Evolutionary conservation across 2,797 vertebrate genomes (phyloP).

Genomic region (Rousettus madagascariensis): DNA sequence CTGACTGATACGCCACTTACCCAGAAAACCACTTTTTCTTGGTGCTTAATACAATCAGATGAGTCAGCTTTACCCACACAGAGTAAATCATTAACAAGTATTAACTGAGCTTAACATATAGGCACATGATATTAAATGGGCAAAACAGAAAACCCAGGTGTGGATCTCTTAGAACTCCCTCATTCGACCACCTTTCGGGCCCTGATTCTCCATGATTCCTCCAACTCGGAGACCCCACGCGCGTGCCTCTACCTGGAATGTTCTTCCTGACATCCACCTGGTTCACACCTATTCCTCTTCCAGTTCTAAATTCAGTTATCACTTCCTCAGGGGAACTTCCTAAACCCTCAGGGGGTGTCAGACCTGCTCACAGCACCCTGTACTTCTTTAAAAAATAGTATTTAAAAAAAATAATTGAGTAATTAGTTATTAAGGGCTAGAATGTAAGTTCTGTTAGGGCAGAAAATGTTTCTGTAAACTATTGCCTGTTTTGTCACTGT

Average conservation of each 20-base stretch:
- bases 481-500: not conserved
- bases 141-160: not conserved
- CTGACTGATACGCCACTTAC: not conserved
- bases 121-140: not conserved
- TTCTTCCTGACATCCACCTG: not conserved
- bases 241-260: not conserved
- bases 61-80: not conserved
- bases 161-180: not conserved
- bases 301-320: not conserved
- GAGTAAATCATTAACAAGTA: not conserved
- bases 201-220: not conserved
- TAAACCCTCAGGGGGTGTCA: not conserved
- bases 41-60: not conserved
- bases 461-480: not conserved
- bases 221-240: not conserved
- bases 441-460: not conserved
- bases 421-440: not conserved
- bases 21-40: not conserved
- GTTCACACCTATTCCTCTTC: not conserved
- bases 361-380: not conserved
- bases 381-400: not conserved
- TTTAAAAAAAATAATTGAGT: not conserved
- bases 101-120: not conserved
- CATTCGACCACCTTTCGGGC: not conserved
- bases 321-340: not conserved